These are phyloP conservation scores for Apus apus DNA, from an alignment of 2,113 vertebrate species.

Conservation along the genomic window DNA sequence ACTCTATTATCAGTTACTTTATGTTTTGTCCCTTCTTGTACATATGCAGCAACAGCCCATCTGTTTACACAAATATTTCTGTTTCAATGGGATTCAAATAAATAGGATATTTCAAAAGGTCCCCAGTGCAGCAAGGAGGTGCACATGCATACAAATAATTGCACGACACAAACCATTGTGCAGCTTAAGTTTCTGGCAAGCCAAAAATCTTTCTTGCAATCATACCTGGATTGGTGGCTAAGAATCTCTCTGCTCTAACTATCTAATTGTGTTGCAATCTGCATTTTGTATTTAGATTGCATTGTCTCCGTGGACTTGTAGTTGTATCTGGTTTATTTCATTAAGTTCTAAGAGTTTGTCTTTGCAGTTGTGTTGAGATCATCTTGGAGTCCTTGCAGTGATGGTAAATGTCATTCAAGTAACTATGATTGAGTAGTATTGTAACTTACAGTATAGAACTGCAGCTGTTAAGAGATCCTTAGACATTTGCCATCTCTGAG, in stretches of 20 bases:
- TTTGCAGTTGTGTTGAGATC: constrained; percentile 1
- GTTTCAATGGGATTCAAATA: not conserved
- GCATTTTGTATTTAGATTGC: not conserved
- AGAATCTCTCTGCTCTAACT: not conserved
- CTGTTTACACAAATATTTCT: not conserved
- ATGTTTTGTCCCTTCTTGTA: not conserved
- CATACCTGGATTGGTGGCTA: not conserved
- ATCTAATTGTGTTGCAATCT: constrained; percentile 27
- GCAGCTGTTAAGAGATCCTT: not conserved
- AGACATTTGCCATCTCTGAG: not conserved
- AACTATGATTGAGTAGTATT: not conserved
- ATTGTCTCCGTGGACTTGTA: not conserved
- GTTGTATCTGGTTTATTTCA: constrained; percentile 21
- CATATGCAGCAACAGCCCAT: not conserved
- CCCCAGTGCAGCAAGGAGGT: not conserved
- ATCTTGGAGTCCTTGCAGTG: not conserved
- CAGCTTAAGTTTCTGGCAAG: not conserved
- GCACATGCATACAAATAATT: not conserved
- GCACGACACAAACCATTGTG: not conserved
- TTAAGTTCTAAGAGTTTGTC: constrained; percentile 4
- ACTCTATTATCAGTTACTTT: not conserved
- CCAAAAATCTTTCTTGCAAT: not conserved
- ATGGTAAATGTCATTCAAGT: constrained; percentile 1
- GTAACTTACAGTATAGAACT: not conserved
- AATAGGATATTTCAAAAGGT: not conserved